Conservation (phyloP, 2,113 vertebrate species). For the Argyrosomus japonicus region DNA sequence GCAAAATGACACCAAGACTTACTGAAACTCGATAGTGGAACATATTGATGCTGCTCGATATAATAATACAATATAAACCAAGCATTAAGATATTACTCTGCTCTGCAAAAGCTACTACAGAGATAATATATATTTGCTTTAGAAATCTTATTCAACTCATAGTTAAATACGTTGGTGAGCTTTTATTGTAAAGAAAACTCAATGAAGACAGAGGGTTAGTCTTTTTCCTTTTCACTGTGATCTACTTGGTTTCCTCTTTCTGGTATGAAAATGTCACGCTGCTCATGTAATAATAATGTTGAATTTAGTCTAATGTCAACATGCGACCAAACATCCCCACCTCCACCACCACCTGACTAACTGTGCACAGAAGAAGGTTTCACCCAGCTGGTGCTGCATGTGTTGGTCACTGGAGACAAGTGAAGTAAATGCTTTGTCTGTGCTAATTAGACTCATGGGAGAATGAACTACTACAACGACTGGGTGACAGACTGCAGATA, state of each 20-base stretch:
- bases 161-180: not conserved
- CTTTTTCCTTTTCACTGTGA: no score
- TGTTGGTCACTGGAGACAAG: slow-evolving; percentile 22
- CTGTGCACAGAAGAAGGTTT: slow-evolving; percentile 7
- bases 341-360: not conserved
- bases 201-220: not conserved
- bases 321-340: not conserved
- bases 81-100: not conserved
- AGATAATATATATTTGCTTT: not conserved
- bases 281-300: not conserved
- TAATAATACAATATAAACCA: not conserved
- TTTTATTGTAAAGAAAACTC: not conserved
- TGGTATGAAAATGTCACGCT: not conserved
- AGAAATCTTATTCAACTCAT: not conserved
- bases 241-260: no score
- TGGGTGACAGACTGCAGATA: not conserved
- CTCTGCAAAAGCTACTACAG: not conserved
- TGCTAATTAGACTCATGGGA: slow-evolving; percentile 70
- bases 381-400: slow-evolving; percentile 17
- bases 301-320: not conserved
- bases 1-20: not conserved
- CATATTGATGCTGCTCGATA: not conserved
- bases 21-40: not conserved
- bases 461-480: slow-evolving; percentile 5
- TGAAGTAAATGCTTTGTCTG: slow-evolving; percentile 19